Conservation (phyloP, 2,888 invertebrate genomes). For the Tenthredo mesomela region DNA sequence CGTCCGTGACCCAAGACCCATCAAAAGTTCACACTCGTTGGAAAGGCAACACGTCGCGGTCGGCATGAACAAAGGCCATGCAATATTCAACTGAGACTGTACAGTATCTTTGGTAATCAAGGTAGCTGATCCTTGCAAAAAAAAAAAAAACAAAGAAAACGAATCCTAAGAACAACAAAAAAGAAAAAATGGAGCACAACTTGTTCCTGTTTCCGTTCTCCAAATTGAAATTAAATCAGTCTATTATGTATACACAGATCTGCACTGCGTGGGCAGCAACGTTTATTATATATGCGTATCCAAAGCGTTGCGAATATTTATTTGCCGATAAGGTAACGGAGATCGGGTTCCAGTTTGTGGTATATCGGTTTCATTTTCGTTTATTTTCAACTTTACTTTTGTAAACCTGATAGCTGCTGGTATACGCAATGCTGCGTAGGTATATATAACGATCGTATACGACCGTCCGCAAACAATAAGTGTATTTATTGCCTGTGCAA, state of each 20-base stretch:
- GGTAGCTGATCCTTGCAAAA: background rate
- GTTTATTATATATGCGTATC: constrained; percentile 15
- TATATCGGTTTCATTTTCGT: background rate
- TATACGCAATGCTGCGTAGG: constrained; percentile 1
- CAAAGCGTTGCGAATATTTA: background rate
- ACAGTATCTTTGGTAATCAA: background rate
- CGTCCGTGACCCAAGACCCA: constrained; percentile 34
- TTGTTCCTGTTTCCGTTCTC: background rate
- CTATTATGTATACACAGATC: background rate
- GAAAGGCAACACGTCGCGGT: constrained; percentile 23
- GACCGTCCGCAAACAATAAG: constrained; percentile 21
- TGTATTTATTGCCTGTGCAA: constrained; percentile 21
- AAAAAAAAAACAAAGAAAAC: background rate
- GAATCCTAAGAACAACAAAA: background rate
- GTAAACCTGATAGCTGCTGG: constrained; percentile 3
- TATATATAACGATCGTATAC: background rate
- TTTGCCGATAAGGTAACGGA: background rate
- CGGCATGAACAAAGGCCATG: constrained; percentile 1
- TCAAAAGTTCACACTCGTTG: constrained; percentile 40
- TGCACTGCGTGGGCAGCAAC: background rate
- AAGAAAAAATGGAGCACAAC: background rate
- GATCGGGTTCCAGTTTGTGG: constrained; percentile 18
- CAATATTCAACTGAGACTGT: background rate
- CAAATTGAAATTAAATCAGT: background rate
- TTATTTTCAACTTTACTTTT: background rate